Conservation (phyloP, 2,888 invertebrate species). For the Lochmaea crataegi region DNA sequence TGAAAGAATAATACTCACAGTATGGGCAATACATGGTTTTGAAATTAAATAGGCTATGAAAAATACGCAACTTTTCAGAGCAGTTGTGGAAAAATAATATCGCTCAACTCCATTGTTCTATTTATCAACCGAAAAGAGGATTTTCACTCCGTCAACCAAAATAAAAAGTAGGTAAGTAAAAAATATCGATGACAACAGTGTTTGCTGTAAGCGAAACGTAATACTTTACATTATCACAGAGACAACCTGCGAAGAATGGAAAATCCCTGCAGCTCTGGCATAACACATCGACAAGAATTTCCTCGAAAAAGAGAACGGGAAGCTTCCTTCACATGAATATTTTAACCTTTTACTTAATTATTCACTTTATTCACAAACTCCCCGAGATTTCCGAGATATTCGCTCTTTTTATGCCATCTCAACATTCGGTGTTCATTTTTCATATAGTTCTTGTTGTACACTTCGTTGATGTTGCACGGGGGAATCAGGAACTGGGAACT, state of each 20-base stretch:
- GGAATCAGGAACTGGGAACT: conserved; percentile 23
- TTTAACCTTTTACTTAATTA: conserved; percentile 47
- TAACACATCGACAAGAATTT: conserved; percentile 8
- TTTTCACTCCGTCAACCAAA: not conserved
- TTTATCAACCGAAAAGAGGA: not conserved
- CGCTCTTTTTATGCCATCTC: conserved; percentile 39
- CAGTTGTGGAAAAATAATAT: too few species aligned
- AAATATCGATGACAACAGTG: conserved; percentile 15
- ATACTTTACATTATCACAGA: conserved; percentile 14
- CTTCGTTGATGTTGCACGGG: conserved; percentile 17
- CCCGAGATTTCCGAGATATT: conserved; percentile 37
- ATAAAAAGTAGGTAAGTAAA: not conserved
- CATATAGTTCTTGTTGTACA: conserved; percentile 23
- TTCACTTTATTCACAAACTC: conserved; percentile 41
- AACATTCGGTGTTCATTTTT: conserved; percentile 28
- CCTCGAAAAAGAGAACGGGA: conserved; percentile 14
- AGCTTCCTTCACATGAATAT: conserved; percentile 44
- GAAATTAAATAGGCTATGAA: too few species aligned
- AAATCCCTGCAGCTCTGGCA: not conserved
- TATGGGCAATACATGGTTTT: too few species aligned
- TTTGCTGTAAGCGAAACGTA: not conserved
- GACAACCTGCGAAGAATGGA: conserved; percentile 13
- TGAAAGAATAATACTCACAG: too few species aligned
- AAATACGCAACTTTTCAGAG: too few species aligned
- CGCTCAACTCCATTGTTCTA: not conserved